Percentiles rank a stretch among this genome's conserved stretches.
phyloP scores from a whole-genome alignment of 2,113 vertebrate genomes.

The Pan troglodytes region NHGRI_mPanTro3-v2.1_pri NC_072403.2:135387501-135388000 shows the following conservation, averaged over 20 bases:
- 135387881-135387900: neutral
- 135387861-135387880: slow-evolving; percentile 1
- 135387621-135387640: neutral
- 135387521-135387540: neutral
- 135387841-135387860: neutral
- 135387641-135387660: neutral
- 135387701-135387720: neutral
- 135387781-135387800: neutral
- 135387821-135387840: neutral
- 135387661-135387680: neutral
- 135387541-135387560: neutral
- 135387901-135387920: neutral
- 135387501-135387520: neutral
- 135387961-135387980: neutral
- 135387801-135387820: neutral
- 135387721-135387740: neutral
- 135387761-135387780: neutral
- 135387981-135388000: neutral
- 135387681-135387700: neutral
- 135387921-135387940: neutral
- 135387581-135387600: neutral
- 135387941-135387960: neutral
- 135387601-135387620: neutral
- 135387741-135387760: neutral
- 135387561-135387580: neutral